These are phyloP conservation scores for Drosophila greeni DNA, from an alignment of 2,888 invertebrate species.

Conservation along the genomic window DNA sequence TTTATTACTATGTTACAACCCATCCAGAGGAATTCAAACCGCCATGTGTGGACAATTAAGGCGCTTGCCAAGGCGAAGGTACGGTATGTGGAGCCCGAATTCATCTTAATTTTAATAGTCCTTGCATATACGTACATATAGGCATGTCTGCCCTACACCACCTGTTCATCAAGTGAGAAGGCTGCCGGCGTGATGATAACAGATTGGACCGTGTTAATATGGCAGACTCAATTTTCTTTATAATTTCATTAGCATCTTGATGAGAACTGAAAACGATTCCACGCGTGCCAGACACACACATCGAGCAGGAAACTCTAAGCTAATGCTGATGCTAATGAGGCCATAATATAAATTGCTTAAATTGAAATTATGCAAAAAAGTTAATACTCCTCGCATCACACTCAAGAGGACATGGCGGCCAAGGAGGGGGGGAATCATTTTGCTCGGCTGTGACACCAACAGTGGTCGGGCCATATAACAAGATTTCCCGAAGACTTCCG, in stretches of 20 bases:
- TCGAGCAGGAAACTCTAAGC: slow-evolving; percentile 29
- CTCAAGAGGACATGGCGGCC: slow-evolving; percentile 27
- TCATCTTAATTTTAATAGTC: neutral
- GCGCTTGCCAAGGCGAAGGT: neutral
- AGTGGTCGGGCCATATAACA: slow-evolving; percentile 48
- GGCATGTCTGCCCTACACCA: neutral
- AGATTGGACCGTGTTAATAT: slow-evolving; percentile 39
- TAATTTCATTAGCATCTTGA: slow-evolving; percentile 67
- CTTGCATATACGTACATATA: neutral
- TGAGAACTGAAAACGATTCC: slow-evolving; percentile 54
- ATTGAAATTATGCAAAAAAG: slow-evolving; percentile 71
- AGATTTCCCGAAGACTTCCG: slow-evolving; percentile 5
- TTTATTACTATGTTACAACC: slow-evolving; percentile 3
- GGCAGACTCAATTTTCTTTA: slow-evolving; percentile 67
- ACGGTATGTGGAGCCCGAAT: neutral
- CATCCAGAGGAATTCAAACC: slow-evolving; percentile 16
- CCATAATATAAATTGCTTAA: slow-evolving; percentile 71
- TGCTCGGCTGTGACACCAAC: slow-evolving; percentile 52
- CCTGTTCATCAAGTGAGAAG: slow-evolving; percentile 9
- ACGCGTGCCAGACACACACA: slow-evolving; percentile 27
- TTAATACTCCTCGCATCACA: slow-evolving; percentile 43
- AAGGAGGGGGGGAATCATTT: slow-evolving; percentile 42
- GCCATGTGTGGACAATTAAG: slow-evolving; percentile 11
- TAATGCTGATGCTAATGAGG: slow-evolving; percentile 68
- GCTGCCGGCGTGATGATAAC: slow-evolving; percentile 14